Evolutionary conservation across 2,888 invertebrate genomes (phyloP), one percentile per base, ranked within the genome.

Genomic region (Heliconius cydno): DNA sequence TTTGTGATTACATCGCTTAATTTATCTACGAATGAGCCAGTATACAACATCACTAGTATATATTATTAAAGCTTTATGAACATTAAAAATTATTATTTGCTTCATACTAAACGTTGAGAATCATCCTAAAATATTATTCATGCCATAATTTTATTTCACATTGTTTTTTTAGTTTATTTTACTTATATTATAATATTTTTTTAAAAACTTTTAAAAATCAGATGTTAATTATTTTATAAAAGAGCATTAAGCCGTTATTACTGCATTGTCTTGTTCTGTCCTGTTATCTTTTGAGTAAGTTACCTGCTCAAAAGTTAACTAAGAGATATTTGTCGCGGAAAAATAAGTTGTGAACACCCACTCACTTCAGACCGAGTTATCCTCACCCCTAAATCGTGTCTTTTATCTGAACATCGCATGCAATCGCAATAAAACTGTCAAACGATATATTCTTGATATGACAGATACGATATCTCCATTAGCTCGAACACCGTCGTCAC

Each of bases 381-480:
- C 86, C 83, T 86, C 84, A 86, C 84, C 83, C 84, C 86, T 85
- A 86, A 84, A 86, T 86, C 88, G 87, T 85, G 87, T 84, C 86
- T 86, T 87, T 90, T 90, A 92, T 93, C 92, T 88, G 85, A 85
- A 84, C 87, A 91, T 92, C 91, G 83, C 87, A 88, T 88, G 86
- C 88, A 88, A 91, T 91, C 89, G 89, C 90, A 92, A 93, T 93
- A 92, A 93, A 94, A 91, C 92, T 92, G 93, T 93, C 93, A 91
- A 91, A 90, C 88, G 90, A 87, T 90, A 87, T 89, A 89, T 90
- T 89, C 86, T 88, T 89, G 90, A 92, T 92, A 90, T 93, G 92
- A 90, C 91, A 92, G 91, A 92, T 93, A 89, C 87, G 90, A 92
- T 93, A 94, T 93, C 92, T 92, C 91, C 92, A 93, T 92, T 92